phyloP scores from a whole-genome alignment of 2,888 invertebrate species.

The Micropterix aruncella region DNA sequence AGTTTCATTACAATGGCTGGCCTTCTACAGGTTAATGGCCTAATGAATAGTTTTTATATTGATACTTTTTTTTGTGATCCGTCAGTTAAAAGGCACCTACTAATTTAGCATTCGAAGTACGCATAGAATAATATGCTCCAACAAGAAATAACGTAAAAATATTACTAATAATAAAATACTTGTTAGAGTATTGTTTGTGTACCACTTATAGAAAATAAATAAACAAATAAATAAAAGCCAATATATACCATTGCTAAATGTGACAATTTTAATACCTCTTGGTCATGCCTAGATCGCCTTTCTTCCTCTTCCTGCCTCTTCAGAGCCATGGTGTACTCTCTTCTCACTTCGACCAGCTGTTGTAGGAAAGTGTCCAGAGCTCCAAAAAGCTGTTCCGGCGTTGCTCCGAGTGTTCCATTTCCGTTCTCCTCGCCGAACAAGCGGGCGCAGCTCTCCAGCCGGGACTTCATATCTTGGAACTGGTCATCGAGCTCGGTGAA shows the following conservation, averaged over 20 bases:
- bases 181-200: no score
- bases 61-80: no score
- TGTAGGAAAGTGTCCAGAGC: conserved; percentile 80
- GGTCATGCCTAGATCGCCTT: conserved; percentile 75
- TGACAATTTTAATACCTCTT: conserved; percentile 38
- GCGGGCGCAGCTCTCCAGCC: conserved; percentile 78
- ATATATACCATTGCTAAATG: conserved; percentile 5
- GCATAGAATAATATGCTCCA: no score
- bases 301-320: conserved; percentile 81
- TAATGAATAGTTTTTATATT: no score
- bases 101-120: no score
- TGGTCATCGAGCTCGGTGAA: conserved; percentile 87
- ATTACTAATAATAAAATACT: no score
- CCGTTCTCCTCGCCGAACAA: conserved; percentile 83
- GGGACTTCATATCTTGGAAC: conserved; percentile 89
- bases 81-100: no score
- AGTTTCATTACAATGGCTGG: no score
- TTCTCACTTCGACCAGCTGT: conserved; percentile 69
- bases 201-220: no score
- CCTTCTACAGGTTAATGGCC: no score
- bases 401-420: conserved; percentile 33
- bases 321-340: conserved; percentile 78
- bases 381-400: conserved; percentile 90
- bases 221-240: background rate
- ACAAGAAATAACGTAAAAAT: no score